These are phyloP conservation scores for Lasiurus cinereus DNA, from an alignment of 2,113 vertebrate species.

Conservation along the genomic window DNA sequence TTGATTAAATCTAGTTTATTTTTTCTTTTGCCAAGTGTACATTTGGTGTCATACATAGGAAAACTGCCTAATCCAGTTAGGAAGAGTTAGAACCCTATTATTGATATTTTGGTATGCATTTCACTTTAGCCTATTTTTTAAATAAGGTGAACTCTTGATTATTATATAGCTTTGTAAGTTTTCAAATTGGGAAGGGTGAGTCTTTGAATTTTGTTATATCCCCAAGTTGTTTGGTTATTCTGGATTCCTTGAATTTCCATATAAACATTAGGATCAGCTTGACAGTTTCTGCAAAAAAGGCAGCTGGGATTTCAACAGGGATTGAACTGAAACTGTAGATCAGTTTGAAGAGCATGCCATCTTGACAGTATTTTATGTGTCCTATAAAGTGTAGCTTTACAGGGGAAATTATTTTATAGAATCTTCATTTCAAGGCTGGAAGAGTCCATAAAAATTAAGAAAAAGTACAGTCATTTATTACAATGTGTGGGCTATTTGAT, in stretches of 20 bases:
- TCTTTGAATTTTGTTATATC: background rate
- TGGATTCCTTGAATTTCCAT: conserved; percentile 19
- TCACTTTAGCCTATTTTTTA: conserved; percentile 17
- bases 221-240: background rate
- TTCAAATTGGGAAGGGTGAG: background rate
- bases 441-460: conserved; percentile 24
- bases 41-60: background rate
- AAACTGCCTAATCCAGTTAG: background rate
- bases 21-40: background rate
- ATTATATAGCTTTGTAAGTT: background rate
- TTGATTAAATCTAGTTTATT: background rate
- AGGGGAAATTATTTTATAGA: background rate
- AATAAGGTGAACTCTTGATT: conserved; percentile 15
- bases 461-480: background rate
- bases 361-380: background rate
- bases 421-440: background rate
- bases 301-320: background rate
- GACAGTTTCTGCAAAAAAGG: background rate
- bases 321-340: background rate
- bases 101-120: background rate
- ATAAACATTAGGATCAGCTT: background rate
- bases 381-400: background rate
- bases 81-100: background rate
- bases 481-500: background rate
- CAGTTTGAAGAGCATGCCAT: background rate